Percentiles rank a stretch among this genome's conserved stretches.
phyloP scores from a whole-genome alignment of 2,888 invertebrate genomes.

The Melinaea marsaeus region DNA sequence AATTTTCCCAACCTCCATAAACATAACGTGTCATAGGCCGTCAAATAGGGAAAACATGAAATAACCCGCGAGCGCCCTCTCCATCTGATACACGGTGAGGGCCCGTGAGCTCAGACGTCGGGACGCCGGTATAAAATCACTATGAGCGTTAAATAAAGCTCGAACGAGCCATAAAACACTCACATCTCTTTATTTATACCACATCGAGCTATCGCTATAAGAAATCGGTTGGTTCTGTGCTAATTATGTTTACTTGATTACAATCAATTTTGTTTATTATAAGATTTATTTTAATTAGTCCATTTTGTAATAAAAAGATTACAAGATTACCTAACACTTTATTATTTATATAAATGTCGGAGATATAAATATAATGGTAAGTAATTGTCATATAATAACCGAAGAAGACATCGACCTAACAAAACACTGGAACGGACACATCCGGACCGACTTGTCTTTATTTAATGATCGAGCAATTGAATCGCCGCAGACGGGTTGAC shows the following conservation, averaged over 20 bases:
- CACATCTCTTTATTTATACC: constrained; percentile 43
- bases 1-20: constrained; percentile 32
- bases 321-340: too few relatives aligned
- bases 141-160: constrained; percentile 71
- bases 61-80: constrained; percentile 33
- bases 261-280: too few relatives aligned
- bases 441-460: constrained; percentile 58
- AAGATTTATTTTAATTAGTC: too few relatives aligned
- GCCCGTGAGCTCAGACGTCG: constrained; percentile 47
- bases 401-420: constrained; percentile 32
- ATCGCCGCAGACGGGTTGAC: constrained; percentile 67
- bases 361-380: background rate
- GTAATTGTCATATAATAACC: constrained; percentile 1
- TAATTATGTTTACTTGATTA: background rate
- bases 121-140: constrained; percentile 69
- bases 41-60: constrained; percentile 31
- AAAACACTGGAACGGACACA: constrained; percentile 46
- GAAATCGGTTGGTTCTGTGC: constrained; percentile 15
- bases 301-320: too few relatives aligned
- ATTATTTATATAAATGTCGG: too few relatives aligned
- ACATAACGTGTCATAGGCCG: constrained; percentile 32
- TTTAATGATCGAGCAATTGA: constrained; percentile 72
- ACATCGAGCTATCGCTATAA: constrained; percentile 47
- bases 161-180: constrained; percentile 63
- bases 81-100: constrained; percentile 37